These are phyloP conservation scores for Drosophila bocki DNA, from an alignment of 1,140 invertebrate genomes.

Conservation along the genomic window DNA sequence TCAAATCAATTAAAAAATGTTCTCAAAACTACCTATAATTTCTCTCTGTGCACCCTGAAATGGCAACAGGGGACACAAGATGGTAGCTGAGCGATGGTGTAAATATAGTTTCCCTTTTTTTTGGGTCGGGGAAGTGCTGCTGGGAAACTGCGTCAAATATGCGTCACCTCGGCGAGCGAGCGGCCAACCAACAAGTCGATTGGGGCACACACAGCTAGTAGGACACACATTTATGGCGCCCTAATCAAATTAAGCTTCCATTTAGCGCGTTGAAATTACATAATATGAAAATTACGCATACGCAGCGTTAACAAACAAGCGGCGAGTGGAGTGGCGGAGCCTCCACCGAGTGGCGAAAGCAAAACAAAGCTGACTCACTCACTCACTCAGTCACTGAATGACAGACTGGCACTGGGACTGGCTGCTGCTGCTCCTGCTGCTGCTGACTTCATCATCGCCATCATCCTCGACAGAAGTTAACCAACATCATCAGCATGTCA, in stretches of 20 bases:
- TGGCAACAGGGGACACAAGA: slow-evolving; percentile 12
- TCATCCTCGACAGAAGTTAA: slow-evolving; percentile 62
- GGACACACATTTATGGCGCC: slow-evolving; percentile 71
- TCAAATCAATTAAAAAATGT: neutral
- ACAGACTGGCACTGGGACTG: slow-evolving; percentile 27
- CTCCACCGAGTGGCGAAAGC: slow-evolving; percentile 6
- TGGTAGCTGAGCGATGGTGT: slow-evolving; percentile 18
- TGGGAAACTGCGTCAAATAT: slow-evolving; percentile 63
- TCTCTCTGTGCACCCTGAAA: slow-evolving; percentile 15
- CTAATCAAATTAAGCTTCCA: slow-evolving; percentile 81
- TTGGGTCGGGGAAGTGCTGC: slow-evolving; percentile 16
- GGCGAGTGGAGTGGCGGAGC: slow-evolving; percentile 20
- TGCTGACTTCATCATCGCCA: slow-evolving; percentile 71
- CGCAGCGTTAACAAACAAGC: slow-evolving; percentile 59
- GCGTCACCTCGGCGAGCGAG: slow-evolving; percentile 53
- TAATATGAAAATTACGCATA: slow-evolving; percentile 81
- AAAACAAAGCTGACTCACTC: slow-evolving; percentile 63
- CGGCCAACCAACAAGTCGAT: slow-evolving; percentile 41
- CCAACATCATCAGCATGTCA: slow-evolving; percentile 71
- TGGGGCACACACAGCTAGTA: slow-evolving; percentile 33
- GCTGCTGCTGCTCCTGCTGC: slow-evolving; percentile 28
- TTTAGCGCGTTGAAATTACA: slow-evolving; percentile 75
- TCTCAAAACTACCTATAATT: neutral
- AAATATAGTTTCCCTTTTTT: slow-evolving; percentile 36
- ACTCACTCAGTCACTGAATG: slow-evolving; percentile 36